Evolutionary conservation across 2,113 vertebrate genomes (phyloP), one percentile per base, ranked within the genome.

Genomic region (Addax nasomaculatus): DNA sequence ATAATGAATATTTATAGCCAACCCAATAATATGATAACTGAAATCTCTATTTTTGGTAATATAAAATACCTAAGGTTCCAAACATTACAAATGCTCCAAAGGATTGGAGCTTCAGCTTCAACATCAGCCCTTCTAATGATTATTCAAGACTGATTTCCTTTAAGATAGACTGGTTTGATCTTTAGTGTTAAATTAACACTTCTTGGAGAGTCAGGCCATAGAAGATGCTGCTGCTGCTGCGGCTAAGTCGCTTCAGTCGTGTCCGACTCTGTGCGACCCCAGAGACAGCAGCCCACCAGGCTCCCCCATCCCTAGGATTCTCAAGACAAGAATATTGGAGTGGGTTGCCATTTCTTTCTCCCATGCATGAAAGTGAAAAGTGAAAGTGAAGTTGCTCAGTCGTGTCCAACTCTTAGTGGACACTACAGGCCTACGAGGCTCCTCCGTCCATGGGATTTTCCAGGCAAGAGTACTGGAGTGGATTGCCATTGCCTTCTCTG

Each of bases 141-240:
- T 70, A 23, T 39, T 70, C n/a, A 39, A 36, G n/a, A 39, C n/a
- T 70, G 67, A 39, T 70, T 39, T 70, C 67, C n/a, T 70, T 70
- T 70, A 39, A 39, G n/a, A 39, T 70, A 23, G 67, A 70, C 67
- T 39, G n/a, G n/a, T 89, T 81, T 58, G 13, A 39, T 43, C 47
- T 13, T 85, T 67, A 89, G 23, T 53, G 85, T 93, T 93, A 92
- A 95, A 60, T 43, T 92, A 85, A 62, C 33, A 84, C 47, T 85
- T 95, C 64, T 79, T 87, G 23, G 25, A 14, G 51, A 36, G 45
- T 81, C 14, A 45, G 25, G 4, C 21, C 85, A 62, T 39, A 36
- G 47, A 58, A 53, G 12, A 95, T 11, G 14, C 1, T 30, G 58
- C 6, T 60, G 58, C 27, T 30, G 27, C 27, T 62, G 60, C 58